Evolutionary conservation across 2,797 vertebrate species (phyloP).

Genomic region (Notolepis coatsorum): DNA sequence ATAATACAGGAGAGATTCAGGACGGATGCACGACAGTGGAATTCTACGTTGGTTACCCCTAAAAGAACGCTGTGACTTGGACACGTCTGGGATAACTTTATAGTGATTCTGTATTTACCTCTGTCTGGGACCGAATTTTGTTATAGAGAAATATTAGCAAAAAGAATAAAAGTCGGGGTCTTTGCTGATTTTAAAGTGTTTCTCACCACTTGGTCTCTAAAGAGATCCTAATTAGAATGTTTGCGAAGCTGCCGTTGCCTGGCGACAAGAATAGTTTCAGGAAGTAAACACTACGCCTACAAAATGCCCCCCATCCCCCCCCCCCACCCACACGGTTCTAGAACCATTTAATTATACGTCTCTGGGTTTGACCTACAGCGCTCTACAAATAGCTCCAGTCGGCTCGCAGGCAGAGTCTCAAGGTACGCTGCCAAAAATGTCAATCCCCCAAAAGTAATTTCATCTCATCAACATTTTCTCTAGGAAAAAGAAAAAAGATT

Average conservation of each 20-base stretch:
- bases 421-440: no score
- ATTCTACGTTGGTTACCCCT: no score
- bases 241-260: constrained; percentile 7
- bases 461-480: no score
- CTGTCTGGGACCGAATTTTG: constrained; percentile 38
- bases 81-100: no score
- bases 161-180: constrained; percentile 22
- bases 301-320: constrained; percentile 6
- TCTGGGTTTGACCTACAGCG: constrained; percentile 26
- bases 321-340: background rate
- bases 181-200: constrained; percentile 8
- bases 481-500: no score
- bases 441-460: no score
- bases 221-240: background rate
- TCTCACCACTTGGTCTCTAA: constrained; percentile 13
- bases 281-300: constrained; percentile 14
- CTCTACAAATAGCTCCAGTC: constrained; percentile 54
- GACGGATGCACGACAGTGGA: no score
- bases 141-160: constrained; percentile 2
- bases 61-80: no score
- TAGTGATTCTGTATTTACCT: no score
- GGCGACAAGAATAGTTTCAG: background rate
- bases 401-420: constrained; percentile 74
- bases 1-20: no score
- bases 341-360: constrained; percentile 22